Base-by-base conservation (phyloP, 1,140 invertebrate species). In the Temnothorax curvispinosus region DNA sequence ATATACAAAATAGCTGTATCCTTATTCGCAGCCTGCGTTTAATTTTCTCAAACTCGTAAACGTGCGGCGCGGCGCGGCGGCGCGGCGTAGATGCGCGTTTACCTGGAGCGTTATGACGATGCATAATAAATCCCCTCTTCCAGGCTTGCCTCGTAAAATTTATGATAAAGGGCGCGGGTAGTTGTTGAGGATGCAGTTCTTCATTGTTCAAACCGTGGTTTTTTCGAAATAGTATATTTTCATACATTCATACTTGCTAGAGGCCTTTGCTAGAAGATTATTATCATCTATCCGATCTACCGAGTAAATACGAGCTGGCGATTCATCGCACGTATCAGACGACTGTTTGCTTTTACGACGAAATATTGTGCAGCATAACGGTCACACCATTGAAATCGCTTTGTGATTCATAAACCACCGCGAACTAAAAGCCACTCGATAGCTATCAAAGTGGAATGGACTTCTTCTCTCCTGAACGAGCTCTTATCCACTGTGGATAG, bases 41-140 rank as follows among this genome's bases (percentile, higher is more conserved):
- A 87, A 87, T 74, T 84, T 56, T 27, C 86, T 50, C 41, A 62
- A 84, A 65, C 86, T 64, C 58, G 32, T 86, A 86, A 86, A 80
- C 7, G 77, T 52, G 54, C 52, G 62, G 27, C 27, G 27, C 27
- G 27, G 27, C 27, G 27, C 27, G 27, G 27, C 27, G 27, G 9
- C 32, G 27, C 27, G 27, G 9, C 32, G 47, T 52, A 62, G 32
- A 9, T 41, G 27, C 47, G 64, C 47, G 64, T 58, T 71, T 74
- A 84, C 69, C 41, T 56, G 56, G 21, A 56, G 47, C 60, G 62
- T 86, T 86, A 86, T 54, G 52, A 67, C 50, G 38, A 52, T 69
- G 82, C 74, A 77, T 85, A 88, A 77, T 85, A 85, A 87, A 76
- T 86, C 50, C 58, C 38, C 76, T 60, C 38, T 18, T 58, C n/a